Evolutionary conservation across 2,113 vertebrate species (phyloP), one percentile per base, ranked within the genome.

Genomic region (Tautogolabrus adspersus): DNA sequence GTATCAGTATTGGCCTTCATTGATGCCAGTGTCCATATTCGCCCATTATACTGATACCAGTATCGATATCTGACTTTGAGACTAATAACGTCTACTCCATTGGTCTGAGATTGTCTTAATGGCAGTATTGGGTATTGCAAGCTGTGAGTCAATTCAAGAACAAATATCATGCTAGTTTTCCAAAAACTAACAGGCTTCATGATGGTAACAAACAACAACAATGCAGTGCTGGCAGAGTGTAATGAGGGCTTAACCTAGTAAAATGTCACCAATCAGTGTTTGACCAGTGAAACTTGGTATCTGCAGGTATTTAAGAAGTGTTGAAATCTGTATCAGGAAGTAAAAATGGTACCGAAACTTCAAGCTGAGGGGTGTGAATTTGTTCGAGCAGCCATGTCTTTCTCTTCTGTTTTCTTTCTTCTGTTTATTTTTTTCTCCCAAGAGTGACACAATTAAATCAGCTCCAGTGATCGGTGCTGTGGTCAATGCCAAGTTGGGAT

Each of bases 401-500:
- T 63, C 65, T n/a, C 52, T 83, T 81, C 42, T 62, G 57, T 72
- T 79, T 74, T 21, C 62, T 30, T 16, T 16, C 57, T 42, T 60
- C 52, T 76, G 71, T 70, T 82, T 85, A 59, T 58, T 75, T 68
- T 81, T 72, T 68, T 72, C 22, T 65, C 86, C 84, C 85, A 87
- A 85, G 88, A 93, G 92, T 89, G 88, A 92, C 92, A 91, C 86
- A 89, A 91, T 93, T 88, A 91, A 92, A 91, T 81, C 88, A 87
- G 87, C 85, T 87, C 78, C 77, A 83, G 80, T 90, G 91, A 92
- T 88, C 84, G 90, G 87, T 88, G 89, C 82, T 79, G 77, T 38
- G 64, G 80, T 75, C 80, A 64, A 80, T 91, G 94, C 91, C 94
- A 94, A 93, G 80, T 85, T 83, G 89, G 90, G 92, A 93, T 94